Evolutionary conservation across 1,140 invertebrate species (phyloP).

Genomic region (Megalonaias nervosa): DNA sequence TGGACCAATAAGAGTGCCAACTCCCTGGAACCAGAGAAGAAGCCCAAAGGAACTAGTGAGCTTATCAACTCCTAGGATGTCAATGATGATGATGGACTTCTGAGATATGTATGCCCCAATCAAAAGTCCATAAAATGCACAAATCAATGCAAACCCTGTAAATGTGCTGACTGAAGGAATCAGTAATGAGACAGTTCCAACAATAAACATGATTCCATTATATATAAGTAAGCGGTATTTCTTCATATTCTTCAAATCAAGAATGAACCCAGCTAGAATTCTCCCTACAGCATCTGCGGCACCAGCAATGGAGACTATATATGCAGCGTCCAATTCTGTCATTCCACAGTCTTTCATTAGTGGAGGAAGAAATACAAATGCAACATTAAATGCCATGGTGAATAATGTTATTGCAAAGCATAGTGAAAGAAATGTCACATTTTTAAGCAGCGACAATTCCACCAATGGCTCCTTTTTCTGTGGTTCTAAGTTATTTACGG

Average conservation of each 20-base stretch:
- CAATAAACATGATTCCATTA: slow-evolving; percentile 27
- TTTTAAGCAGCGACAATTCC: slow-evolving; percentile 27
- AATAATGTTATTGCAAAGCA: slow-evolving; percentile 23
- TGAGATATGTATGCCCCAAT: slow-evolving; percentile 80
- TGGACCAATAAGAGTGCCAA: slow-evolving; percentile 87
- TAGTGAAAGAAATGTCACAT: slow-evolving; percentile 21
- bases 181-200: slow-evolving; percentile 8
- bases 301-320: slow-evolving; percentile 86
- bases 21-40: slow-evolving; percentile 91
- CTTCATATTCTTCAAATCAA: slow-evolving; percentile 65
- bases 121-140: slow-evolving; percentile 40
- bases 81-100: slow-evolving; percentile 90
- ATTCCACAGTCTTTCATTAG: slow-evolving; percentile 54
- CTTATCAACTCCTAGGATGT: slow-evolving; percentile 92
- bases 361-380: slow-evolving; percentile 84
- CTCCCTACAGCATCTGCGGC: slow-evolving; percentile 79
- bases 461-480: slow-evolving; percentile 19
- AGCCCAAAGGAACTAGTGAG: slow-evolving; percentile 94
- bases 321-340: slow-evolving; percentile 73
- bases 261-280: slow-evolving; percentile 73
- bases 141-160: slow-evolving; percentile 16
- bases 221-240: slow-evolving; percentile 26
- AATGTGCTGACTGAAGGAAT: slow-evolving; percentile 22
- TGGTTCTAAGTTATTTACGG: too few relatives aligned
- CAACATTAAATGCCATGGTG: slow-evolving; percentile 20